Base-by-base conservation (phyloP, 2,888 invertebrate species). In the Cordilura impudica region DNA sequence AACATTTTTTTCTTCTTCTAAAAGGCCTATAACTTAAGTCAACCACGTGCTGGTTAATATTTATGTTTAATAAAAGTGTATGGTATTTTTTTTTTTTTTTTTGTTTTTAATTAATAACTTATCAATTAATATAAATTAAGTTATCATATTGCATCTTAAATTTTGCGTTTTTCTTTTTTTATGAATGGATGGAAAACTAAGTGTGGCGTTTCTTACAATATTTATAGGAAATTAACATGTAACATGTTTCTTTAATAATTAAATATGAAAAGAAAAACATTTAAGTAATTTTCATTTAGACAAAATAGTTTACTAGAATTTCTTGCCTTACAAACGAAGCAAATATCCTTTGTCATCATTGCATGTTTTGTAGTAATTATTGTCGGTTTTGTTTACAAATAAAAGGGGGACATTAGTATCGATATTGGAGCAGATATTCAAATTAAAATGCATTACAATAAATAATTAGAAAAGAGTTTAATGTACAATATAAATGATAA, bases 111-210 rank as follows among this genome's bases (percentile, higher is more conserved):
- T 86, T 87, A 87, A 72, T 78, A 84, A 82, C 70, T 83, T 85
- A 85, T 87, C 85, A 87, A 87, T 87, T 87, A 87, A 84, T 87
- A 83, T 79, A 83, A 85, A 87, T 87, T 83, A 86, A 86, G 87
- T 86, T 86, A 87, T 87, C 87, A 85, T 85, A 84, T 85, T 85
- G 84, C 85, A 83, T 78, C 78, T 77, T 70, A 67, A 72, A 10
- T 31, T 67, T 66, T 61, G 53, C 47, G 54, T 66, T 31, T 69
- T 47, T 69, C 14, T 23, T 39, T 10, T 65, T 31, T 19, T 6
- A 19, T 26, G 43, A 49, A 58, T 21, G 2, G 54, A n/a, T n/a
- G n/a, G n/a, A n/a, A n/a, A 39, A 54, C 35, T 29, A 53, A 31
- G 26, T 66, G 61, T 74, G 8, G 51, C n/a, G 51, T 58, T 58